These are phyloP conservation scores for Gambelia wislizenii DNA, from an alignment of 2,797 vertebrate species.

Conservation along the genomic window DNA sequence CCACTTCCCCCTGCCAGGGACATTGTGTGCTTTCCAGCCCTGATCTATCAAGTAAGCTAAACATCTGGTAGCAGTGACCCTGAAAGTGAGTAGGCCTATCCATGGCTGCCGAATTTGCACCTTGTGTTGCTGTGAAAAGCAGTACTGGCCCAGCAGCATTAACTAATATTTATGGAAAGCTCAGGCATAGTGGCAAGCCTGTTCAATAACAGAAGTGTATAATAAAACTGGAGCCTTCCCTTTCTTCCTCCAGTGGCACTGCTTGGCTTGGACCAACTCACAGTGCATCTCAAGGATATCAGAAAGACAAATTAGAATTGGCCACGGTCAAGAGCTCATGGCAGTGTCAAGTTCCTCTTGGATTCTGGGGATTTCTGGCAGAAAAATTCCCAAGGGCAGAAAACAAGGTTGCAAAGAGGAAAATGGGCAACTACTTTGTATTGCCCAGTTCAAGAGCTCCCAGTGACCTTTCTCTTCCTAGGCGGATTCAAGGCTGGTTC, in stretches of 20 bases:
- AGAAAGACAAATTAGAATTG: background rate
- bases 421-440: background rate
- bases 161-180: background rate
- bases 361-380: background rate
- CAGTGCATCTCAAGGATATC: background rate
- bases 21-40: background rate
- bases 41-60: slow-evolving; percentile 35
- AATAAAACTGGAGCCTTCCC: background rate
- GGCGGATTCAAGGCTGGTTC: background rate
- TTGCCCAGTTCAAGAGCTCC: background rate
- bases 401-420: background rate
- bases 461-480: background rate
- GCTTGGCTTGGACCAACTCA: background rate
- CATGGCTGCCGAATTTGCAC: background rate
- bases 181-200: background rate
- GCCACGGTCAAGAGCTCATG: too few species aligned
- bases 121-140: slow-evolving; percentile 36
- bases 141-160: slow-evolving; percentile 6
- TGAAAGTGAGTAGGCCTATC: slow-evolving; percentile 40
- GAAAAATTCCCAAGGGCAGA: background rate
- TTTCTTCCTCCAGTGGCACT: rapidly evolving
- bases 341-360: too few species aligned
- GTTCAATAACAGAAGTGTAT: background rate
- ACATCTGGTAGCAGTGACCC: background rate
- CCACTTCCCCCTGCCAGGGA: slow-evolving; percentile 19